A percentile compares a stretch with the other conserved stretches of the same genome.
Conservation (phyloP, 2,113 vertebrate species). For the Bucco capensis region DNA sequence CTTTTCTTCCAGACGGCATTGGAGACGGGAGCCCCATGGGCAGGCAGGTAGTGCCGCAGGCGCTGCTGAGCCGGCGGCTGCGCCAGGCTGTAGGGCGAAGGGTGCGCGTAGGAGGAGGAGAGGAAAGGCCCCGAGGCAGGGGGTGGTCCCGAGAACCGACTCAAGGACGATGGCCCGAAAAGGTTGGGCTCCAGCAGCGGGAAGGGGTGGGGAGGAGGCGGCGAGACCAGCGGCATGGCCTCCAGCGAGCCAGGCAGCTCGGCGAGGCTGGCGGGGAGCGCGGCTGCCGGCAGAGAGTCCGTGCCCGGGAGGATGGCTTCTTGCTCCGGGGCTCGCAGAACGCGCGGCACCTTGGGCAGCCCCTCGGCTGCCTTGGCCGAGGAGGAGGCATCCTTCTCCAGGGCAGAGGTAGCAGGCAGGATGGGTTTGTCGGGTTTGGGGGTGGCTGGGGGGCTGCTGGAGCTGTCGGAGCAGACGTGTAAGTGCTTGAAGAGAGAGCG, state of each 20-base stretch:
- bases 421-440: not conserved
- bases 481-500: slow-evolving; percentile 92
- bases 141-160: slow-evolving; percentile 36
- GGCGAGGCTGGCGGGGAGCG: not conserved
- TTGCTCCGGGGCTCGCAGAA: slow-evolving; percentile 23
- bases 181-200: slow-evolving; percentile 55
- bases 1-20: slow-evolving; percentile 88
- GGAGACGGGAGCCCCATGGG: slow-evolving; percentile 70
- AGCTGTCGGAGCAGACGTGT: slow-evolving; percentile 88
- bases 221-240: not conserved
- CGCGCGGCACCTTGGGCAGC: slow-evolving; percentile 6
- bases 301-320: not conserved
- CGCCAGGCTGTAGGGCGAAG: slow-evolving; percentile 50
- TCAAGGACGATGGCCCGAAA: slow-evolving; percentile 31
- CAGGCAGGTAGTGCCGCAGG: slow-evolving; percentile 56
- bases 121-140: slow-evolving; percentile 50
- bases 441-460: slow-evolving; percentile 64
- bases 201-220: slow-evolving; percentile 25
- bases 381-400: slow-evolving; percentile 43
- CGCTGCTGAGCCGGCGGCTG: slow-evolving; percentile 62
- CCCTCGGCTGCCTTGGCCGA: not conserved
- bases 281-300: not conserved
- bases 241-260: slow-evolving; percentile 28
- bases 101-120: slow-evolving; percentile 57
- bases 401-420: not conserved